Conservation (phyloP, 92 coral and sea anemone genomes). For the Zoanthus solanderi region DNA sequence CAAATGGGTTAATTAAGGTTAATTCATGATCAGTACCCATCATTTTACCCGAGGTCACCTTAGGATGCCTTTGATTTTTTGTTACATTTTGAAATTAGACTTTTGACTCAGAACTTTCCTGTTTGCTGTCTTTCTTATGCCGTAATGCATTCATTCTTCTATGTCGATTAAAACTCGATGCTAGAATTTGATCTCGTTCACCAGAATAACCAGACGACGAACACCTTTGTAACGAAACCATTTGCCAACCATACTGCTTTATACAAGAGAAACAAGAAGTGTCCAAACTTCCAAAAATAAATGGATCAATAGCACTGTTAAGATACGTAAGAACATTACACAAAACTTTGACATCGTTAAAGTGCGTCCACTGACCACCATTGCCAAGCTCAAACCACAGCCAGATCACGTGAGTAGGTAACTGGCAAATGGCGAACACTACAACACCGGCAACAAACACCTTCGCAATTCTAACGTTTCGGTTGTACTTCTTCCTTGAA, state of each 20-base stretch:
- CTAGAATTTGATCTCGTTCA: slow-evolving; percentile 7
- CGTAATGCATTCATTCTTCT: not conserved
- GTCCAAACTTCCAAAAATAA: slow-evolving; percentile 75
- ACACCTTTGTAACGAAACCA: not conserved
- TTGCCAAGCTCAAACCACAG: slow-evolving; percentile 80
- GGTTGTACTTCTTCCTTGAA: slow-evolving; percentile 29
- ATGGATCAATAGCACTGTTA: slow-evolving; percentile 84
- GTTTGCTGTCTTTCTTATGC: not conserved
- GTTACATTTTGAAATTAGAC: not conserved
- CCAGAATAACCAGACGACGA: not conserved
- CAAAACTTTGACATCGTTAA: slow-evolving; percentile 52
- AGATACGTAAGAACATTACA: slow-evolving; percentile 70
- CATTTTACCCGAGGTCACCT: too few relatives aligned
- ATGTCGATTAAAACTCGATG: not conserved
- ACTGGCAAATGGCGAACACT: slow-evolving; percentile 73
- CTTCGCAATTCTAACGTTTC: slow-evolving; percentile 68
- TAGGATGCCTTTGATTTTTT: not conserved
- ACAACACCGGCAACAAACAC: slow-evolving; percentile 76
- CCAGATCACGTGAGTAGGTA: slow-evolving; percentile 83
- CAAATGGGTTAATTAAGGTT: too few relatives aligned
- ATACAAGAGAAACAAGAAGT: not conserved
- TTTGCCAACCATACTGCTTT: not conserved
- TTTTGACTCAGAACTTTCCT: not conserved
- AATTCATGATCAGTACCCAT: too few relatives aligned
- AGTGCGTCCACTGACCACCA: slow-evolving; percentile 60